Evolutionary conservation across 2,797 vertebrate species (phyloP).

Genomic region (Helostoma temminkii): DNA sequence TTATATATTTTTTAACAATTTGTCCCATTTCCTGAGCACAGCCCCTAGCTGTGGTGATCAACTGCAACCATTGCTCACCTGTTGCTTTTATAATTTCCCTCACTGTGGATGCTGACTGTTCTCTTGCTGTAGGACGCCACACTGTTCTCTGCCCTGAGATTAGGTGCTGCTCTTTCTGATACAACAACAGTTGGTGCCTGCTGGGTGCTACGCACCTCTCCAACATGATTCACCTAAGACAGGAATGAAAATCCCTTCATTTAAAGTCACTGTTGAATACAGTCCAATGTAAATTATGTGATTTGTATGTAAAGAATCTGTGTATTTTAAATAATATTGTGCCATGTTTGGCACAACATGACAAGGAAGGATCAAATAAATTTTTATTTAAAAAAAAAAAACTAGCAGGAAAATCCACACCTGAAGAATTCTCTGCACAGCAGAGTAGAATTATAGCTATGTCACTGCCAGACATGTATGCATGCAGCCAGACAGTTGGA

Average conservation of each 20-base stretch:
- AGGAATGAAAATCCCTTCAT: not conserved
- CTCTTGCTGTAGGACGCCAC: conserved; percentile 66
- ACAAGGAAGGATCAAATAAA: conserved; percentile 2
- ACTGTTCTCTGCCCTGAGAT: conserved; percentile 69
- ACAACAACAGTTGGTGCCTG: conserved; percentile 83
- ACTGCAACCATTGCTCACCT: conserved; percentile 68
- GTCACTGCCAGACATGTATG: conserved; percentile 22
- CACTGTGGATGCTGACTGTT: conserved; percentile 66
- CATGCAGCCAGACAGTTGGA: conserved; percentile 30
- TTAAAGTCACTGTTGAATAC: no score
- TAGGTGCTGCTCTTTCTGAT: conserved; percentile 82
- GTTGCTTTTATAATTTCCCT: conserved; percentile 63
- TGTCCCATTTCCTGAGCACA: not conserved
- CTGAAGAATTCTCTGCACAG: conserved; percentile 4
- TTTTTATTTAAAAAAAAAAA: conserved; percentile 17
- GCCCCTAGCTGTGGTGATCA: not conserved
- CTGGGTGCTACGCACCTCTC: conserved; percentile 71
- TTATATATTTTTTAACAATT: not conserved
- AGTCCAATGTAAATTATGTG: not conserved
- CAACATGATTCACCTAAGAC: conserved; percentile 84
- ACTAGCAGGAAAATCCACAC: not conserved
- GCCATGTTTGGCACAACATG: not conserved
- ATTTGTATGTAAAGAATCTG: not conserved
- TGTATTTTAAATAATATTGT: not conserved
- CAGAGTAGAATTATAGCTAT: conserved; percentile 16